Evolutionary conservation across 2,113 vertebrate genomes (phyloP), one percentile per base, ranked within the genome.

Genomic region (Stercorarius parasiticus): DNA sequence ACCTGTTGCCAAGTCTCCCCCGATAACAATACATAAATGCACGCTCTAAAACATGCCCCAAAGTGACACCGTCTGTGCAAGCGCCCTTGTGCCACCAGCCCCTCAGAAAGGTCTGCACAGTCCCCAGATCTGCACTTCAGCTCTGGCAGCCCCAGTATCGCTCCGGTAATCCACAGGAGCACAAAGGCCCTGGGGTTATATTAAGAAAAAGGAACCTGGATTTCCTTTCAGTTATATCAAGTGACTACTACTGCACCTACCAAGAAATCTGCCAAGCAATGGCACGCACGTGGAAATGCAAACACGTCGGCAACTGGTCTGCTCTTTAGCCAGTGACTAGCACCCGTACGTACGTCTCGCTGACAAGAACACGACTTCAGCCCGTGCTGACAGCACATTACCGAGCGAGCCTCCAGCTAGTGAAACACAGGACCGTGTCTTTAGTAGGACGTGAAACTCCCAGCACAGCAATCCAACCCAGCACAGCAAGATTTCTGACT

Each of bases 11-110:
- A 72, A 30, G 43, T 36, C 73, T 91, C 65, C 53, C 84, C 56
- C 0, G 0, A 19, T 0, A 50, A 15, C 20, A 21, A 11, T 1
- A 22, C 9, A 7, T 21, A 25, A 77, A 59, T 3, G 22, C 2
- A 0, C 1, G 4, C 45, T 55, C 21, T 56, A 29, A 88, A 87
- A 55, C 21, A 2, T 16, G n/a, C 16, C 61, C 55, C 47, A 9
- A 14, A 93, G 45, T 10, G 55, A 42, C 81, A 20, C 6, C 9
- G 34, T 5, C 47, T 38, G 26, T 52, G 64, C 22, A 20, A 45
- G 22, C 13, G 23, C 2, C 65, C 27, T 5, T 34, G 59, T 61
- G 64, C 23, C 61, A 34, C 43, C 58, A 53, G 71, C 43, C 27
- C 70, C 38, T 82, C 32, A 10, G 55, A 38, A 56, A 76, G 21